Conservation (phyloP, 1,140 invertebrate species). For the Macrotrachela quadricornifera region DNA sequence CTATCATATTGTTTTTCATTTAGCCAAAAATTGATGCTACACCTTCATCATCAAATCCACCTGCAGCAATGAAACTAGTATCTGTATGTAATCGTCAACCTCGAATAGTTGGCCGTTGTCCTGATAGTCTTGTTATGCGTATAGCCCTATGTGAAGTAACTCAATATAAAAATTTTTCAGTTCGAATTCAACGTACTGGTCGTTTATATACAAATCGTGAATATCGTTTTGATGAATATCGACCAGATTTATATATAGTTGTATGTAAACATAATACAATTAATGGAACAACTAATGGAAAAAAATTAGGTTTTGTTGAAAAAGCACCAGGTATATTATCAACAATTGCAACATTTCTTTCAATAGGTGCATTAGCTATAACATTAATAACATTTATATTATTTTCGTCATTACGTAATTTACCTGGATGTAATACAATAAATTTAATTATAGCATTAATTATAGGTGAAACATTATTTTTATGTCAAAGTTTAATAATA, state of each 20-base stretch:
- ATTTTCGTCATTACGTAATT: slow-evolving; percentile 33
- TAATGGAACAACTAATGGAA: neutral
- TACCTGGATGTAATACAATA: slow-evolving; percentile 35
- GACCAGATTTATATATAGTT: slow-evolving; percentile 2
- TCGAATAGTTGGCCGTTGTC: too few species aligned
- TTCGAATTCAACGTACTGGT: too few species aligned
- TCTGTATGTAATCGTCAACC: too few species aligned
- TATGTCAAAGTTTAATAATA: slow-evolving; percentile 20
- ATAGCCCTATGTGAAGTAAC: too few species aligned
- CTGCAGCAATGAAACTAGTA: too few species aligned
- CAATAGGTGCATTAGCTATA: slow-evolving; percentile 15
- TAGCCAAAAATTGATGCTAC: too few species aligned
- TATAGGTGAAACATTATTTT: slow-evolving; percentile 32
- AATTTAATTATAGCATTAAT: slow-evolving; percentile 33
- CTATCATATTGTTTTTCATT: too few species aligned
- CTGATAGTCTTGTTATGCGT: too few species aligned
- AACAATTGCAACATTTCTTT: slow-evolving; percentile 11
- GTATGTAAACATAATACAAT: neutral
- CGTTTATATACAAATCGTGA: neutral
- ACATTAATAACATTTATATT: slow-evolving; percentile 29
- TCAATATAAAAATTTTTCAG: too few species aligned
- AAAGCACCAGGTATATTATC: slow-evolving; percentile 2
- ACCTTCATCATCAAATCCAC: too few species aligned
- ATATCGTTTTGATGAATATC: neutral
- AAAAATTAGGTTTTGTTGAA: neutral